Conservation (phyloP, 37 sponge, comb jelly and placozoan genomes). For the Theonella swinhoei region DNA sequence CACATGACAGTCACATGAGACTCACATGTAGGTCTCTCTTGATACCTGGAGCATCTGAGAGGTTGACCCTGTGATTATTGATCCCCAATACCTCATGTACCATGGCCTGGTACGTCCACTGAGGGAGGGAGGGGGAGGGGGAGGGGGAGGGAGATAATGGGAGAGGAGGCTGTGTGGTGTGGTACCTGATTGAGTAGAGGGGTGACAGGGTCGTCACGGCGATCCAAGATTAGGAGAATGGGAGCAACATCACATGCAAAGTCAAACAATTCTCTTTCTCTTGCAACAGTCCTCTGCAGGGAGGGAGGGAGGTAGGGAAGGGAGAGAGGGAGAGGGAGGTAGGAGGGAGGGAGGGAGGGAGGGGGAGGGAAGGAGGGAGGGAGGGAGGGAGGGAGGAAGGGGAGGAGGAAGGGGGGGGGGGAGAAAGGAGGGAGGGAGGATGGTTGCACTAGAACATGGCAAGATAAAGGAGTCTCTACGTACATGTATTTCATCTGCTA, state of each 20-base stretch:
- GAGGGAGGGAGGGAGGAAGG: background rate
- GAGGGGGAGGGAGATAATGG: too few relatives aligned
- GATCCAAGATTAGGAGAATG: slow-evolving; percentile 87
- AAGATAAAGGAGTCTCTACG: background rate
- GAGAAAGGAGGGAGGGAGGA: background rate
- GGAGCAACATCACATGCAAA: slow-evolving; percentile 81
- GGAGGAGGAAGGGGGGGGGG: background rate
- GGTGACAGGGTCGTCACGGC: slow-evolving; percentile 93
- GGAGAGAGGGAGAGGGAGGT: background rate
- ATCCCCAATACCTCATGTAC: slow-evolving; percentile 94
- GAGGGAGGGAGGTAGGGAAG: background rate
- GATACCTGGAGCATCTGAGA: slow-evolving; percentile 88
- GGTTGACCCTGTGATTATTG: slow-evolving; percentile 89
- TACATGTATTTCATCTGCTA: slow-evolving; percentile 71
- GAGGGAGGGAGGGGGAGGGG: background rate
- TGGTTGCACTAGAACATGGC: background rate
- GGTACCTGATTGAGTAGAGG: slow-evolving; percentile 89
- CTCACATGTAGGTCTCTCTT: slow-evolving; percentile 79
- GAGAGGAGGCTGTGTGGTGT: background rate
- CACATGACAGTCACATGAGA: too few relatives aligned
- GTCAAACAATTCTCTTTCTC: slow-evolving; percentile 70
- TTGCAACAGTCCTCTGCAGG: slow-evolving; percentile 47
- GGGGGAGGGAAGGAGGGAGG: background rate
- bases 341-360: slow-evolving; percentile 1
- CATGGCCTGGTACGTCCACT: slow-evolving; percentile 99